Percentiles rank a stretch among this genome's conserved stretches.
These are phyloP conservation scores for Telenomus remus DNA, from an alignment of 1,140 invertebrate genomes.

Conservation along the genomic window DNA sequence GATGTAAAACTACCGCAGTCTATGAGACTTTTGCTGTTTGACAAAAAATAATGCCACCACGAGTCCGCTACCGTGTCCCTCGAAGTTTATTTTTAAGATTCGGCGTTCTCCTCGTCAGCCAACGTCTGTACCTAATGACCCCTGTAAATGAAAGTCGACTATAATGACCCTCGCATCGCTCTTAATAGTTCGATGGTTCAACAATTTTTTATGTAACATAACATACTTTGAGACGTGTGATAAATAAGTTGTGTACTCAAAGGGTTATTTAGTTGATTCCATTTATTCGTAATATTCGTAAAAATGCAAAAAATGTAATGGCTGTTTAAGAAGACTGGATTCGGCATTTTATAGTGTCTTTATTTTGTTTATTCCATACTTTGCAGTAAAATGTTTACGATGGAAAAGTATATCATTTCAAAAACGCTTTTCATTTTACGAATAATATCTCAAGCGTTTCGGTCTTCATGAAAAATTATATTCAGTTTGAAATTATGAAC, in stretches of 20 bases:
- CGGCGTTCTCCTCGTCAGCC: constrained; percentile 24
- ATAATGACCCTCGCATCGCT: constrained; percentile 35
- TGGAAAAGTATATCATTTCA: too few species aligned
- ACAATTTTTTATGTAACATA: not conserved
- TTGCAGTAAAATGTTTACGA: too few species aligned
- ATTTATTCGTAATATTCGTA: too few species aligned
- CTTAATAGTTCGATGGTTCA: not conserved
- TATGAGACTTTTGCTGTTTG: constrained; percentile 41
- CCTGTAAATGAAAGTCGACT: constrained; percentile 26
- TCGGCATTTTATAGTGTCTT: too few species aligned
- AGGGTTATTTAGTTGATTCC: too few species aligned
- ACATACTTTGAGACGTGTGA: too few species aligned
- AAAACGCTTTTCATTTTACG: not conserved
- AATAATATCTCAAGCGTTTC: not conserved
- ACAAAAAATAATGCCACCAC: constrained; percentile 30
- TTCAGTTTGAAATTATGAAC: constrained; percentile 12
- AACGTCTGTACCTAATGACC: constrained; percentile 40
- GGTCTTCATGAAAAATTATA: constrained; percentile 9
- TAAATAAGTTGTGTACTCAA: too few species aligned
- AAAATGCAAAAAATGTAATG: too few species aligned
- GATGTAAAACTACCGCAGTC: constrained; percentile 62
- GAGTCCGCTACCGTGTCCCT: not conserved
- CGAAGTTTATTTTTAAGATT: constrained; percentile 45
- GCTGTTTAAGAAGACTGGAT: too few species aligned
- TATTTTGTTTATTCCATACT: too few species aligned